Conservation (phyloP, 2,113 vertebrate genomes). For the Pterocles gutturalis region DNA sequence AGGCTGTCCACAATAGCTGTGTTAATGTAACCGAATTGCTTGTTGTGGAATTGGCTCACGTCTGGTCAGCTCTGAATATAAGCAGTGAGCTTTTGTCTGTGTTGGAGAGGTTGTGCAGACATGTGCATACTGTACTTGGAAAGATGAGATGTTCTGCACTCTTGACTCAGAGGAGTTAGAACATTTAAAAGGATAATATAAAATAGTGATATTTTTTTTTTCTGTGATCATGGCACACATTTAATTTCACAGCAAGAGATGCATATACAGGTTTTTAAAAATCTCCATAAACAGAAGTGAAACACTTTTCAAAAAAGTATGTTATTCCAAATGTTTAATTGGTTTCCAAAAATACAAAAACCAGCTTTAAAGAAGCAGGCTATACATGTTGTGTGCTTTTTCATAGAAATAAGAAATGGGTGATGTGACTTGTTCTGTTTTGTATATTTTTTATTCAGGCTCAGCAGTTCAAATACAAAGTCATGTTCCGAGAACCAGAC, state of each 20-base stretch:
- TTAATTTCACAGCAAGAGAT: not conserved
- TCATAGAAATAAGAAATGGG: not conserved
- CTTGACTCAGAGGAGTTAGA: not conserved
- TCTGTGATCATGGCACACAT: not conserved
- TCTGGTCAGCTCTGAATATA: not conserved
- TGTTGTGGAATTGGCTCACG: not conserved
- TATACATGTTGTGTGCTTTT: not conserved
- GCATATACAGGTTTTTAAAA: not conserved
- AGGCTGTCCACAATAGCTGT: not conserved
- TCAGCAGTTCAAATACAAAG: constrained; percentile 88
- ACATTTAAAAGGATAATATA: not conserved
- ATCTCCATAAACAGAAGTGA: not conserved
- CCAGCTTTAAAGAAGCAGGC: not conserved
- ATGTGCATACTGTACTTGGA: not conserved
- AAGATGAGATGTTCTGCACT: not conserved
- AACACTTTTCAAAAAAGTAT: not conserved
- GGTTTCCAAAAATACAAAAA: not conserved
- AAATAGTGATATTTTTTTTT: not conserved
- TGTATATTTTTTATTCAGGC: constrained; percentile 80
- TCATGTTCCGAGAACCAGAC: constrained; percentile 93
- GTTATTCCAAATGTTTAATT: not conserved
- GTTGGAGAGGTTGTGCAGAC: not conserved
- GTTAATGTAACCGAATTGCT: not conserved
- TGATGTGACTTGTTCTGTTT: constrained; percentile 25
- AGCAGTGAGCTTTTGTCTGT: not conserved